These are phyloP conservation scores for Alloplasta piceator DNA, from an alignment of 2,888 invertebrate genomes.

Conservation along the genomic window DNA sequence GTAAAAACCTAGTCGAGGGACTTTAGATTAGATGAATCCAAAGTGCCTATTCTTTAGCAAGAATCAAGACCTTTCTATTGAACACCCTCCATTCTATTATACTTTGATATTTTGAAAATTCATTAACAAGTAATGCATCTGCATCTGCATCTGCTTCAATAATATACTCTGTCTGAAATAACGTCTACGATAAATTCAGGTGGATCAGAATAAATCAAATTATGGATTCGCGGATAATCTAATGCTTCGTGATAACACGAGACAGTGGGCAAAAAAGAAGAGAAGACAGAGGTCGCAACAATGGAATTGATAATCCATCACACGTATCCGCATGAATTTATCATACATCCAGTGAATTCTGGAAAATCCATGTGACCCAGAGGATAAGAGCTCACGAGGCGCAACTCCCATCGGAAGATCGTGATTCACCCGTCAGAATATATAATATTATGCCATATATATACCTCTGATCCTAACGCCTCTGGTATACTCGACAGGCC, in stretches of 20 bases:
- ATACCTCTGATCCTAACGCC: not conserved
- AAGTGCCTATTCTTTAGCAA: too few species aligned
- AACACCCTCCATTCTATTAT: too few species aligned
- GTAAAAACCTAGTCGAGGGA: too few species aligned
- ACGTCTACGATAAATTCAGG: too few species aligned
- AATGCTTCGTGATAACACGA: not conserved
- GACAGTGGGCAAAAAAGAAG: not conserved
- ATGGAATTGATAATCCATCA: not conserved
- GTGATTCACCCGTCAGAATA: slow-evolving; percentile 44
- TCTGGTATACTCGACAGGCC: not conserved
- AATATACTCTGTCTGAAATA: too few species aligned
- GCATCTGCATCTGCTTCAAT: too few species aligned
- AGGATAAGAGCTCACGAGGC: slow-evolving; percentile 4
- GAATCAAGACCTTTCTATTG: too few species aligned
- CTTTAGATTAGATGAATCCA: too few species aligned
- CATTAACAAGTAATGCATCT: too few species aligned
- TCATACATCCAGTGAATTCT: not conserved
- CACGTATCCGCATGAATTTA: not conserved
- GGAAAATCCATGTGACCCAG: slow-evolving; percentile 9
- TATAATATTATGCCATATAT: not conserved
- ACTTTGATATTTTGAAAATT: too few species aligned
- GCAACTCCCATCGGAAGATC: slow-evolving; percentile 3
- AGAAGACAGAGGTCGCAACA: not conserved
- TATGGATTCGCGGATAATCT: too few species aligned
- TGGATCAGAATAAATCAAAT: too few species aligned